Evolutionary conservation across 2,113 vertebrate species (phyloP), one percentile per base, ranked within the genome.

Genomic region (Tragelaphus buxtoni): DNA sequence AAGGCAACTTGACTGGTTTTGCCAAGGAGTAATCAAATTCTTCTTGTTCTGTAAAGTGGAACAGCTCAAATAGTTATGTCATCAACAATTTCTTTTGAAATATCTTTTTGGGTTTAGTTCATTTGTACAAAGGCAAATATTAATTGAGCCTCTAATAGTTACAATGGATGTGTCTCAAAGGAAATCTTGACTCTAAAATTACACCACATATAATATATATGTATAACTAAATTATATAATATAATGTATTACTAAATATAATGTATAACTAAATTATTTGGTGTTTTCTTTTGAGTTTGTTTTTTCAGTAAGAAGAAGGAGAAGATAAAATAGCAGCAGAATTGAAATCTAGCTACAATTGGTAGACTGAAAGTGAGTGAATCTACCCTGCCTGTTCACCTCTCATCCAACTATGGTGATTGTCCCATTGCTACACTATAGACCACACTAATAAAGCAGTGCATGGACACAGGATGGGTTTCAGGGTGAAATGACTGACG

Each of bases 401-500:
- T 58, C 49, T 81, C 45, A 83, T 14, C 11, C 13, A 60, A 61
- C n/a, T 80, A n/a, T 14, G 42, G 49, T 58, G 56, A 45, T 11
- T 69, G 7, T 24, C 55, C 12, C 65, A 80, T 74, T 84, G 87
- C 76, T 49, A 16, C 9, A 87, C 22, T 39, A 63, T 0, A 16
- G 35, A 49, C 22, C 49, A 76, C 51, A 80, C n/a, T 55, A 39
- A 87, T 2, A 93, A 93, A 87, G 63, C 20, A 69, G 22, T 63
- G 53, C 83, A 28, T 30, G 4, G 87, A 91, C 74, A 92, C 39
- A 28, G 20, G 14, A 42, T 22, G 58, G n/a, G 65, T 92, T 94
- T 90, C 91, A 77, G 76, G n/a, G 90, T 61, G 49, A 61, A 96
- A 91, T 91, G 74, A 79, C 74, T 84, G n/a, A 96, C 94, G 35